These are phyloP conservation scores for Girardinus metallicus DNA, from an alignment of 2,797 vertebrate species.

Conservation along the genomic window DNA sequence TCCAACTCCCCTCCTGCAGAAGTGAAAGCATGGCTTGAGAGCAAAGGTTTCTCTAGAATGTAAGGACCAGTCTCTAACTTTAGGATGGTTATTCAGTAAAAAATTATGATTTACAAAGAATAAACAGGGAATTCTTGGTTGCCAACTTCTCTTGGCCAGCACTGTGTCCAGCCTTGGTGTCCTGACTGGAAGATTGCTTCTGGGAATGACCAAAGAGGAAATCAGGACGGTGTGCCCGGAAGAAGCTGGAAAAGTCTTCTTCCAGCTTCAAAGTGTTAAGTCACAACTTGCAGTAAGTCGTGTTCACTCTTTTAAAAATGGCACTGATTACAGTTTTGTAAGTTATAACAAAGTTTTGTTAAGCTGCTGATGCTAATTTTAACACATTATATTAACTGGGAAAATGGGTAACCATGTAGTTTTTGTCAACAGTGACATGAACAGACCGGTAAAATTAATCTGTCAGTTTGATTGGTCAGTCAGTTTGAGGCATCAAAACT, in stretches of 20 bases:
- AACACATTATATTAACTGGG: neutral
- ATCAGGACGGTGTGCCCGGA: constrained; percentile 86
- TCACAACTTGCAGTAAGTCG: constrained; percentile 83
- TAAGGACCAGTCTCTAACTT: constrained; percentile 64
- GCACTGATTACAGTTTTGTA: neutral
- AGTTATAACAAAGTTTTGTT: neutral
- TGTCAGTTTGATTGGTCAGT: neutral
- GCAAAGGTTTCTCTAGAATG: constrained; percentile 87
- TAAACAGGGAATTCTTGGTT: neutral
- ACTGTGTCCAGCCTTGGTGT: constrained; percentile 84
- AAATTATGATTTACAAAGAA: neutral
- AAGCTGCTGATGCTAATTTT: neutral
- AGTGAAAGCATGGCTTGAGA: constrained; percentile 88
- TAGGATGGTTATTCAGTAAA: neutral
- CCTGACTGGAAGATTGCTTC: constrained; percentile 82
- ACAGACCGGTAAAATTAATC: neutral
- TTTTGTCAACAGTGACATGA: neutral
- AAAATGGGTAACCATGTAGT: neutral
- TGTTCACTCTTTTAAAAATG: neutral
- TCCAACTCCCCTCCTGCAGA: constrained; percentile 81
- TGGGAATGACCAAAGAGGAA: constrained; percentile 82
- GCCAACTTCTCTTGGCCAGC: constrained; percentile 63
- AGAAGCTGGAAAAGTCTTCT: constrained; percentile 85
- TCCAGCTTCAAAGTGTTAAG: constrained; percentile 84
- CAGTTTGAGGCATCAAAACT: neutral